A percentile compares a stretch with the other conserved stretches of the same genome.
Evolutionary conservation across 2,113 vertebrate genomes (phyloP).

Genomic region (Daphoenositta chrysoptera): DNA sequence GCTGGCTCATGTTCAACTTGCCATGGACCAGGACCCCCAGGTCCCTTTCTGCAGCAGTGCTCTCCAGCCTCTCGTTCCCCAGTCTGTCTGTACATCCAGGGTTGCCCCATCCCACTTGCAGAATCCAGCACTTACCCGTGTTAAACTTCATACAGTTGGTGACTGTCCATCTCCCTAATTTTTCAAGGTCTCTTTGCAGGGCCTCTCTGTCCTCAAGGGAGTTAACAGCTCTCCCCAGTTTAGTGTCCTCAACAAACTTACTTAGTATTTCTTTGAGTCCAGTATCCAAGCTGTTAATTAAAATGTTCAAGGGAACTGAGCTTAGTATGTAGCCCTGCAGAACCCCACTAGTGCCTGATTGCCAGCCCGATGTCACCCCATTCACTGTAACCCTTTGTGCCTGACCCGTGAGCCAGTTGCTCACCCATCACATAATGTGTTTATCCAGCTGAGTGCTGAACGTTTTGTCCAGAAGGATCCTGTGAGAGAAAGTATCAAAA

Average conservation of each 20-base stretch:
- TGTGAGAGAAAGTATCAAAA: neutral
- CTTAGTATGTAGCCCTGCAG: too few relatives aligned
- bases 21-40: fast-evolving
- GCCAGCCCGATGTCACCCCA: neutral
- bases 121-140: neutral
- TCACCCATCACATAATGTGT: neutral
- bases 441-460: neutral
- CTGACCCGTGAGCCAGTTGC: neutral
- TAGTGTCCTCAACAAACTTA: neutral
- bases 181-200: neutral
- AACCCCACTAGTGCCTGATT: neutral
- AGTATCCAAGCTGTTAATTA: neutral
- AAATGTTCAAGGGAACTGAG: neutral
- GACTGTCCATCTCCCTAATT: neutral
- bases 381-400: neutral
- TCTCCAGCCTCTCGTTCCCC: neutral
- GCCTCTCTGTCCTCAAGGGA: neutral
- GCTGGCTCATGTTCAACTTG: fast-evolving
- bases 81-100: too few relatives aligned
- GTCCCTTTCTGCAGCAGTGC: fast-evolving
- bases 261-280: neutral
- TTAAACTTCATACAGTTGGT: neutral
- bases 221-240: neutral
- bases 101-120: neutral
- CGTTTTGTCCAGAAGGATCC: neutral